Conservation (phyloP, 2,888 invertebrate species). For the Acronicta alni region DNA sequence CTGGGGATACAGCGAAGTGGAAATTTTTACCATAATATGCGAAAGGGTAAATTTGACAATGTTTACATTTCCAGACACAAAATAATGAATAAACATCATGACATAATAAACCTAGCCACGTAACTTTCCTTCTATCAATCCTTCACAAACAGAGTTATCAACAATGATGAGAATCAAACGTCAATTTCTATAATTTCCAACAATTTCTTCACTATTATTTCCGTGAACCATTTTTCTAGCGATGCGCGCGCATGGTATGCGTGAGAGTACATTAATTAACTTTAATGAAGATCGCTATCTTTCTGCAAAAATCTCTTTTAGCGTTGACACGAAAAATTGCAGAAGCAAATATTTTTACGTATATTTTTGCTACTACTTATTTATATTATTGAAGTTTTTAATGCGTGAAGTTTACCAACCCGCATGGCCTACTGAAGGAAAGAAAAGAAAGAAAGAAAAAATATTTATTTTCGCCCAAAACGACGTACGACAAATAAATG, state of each 20-base stretch:
- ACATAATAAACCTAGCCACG: not conserved
- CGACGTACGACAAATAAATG: no score
- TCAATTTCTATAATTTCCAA: constrained; percentile 48
- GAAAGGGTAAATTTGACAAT: no score
- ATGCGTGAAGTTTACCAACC: no score
- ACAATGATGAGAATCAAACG: constrained; percentile 50
- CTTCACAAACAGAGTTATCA: not conserved
- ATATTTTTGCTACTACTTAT: no score
- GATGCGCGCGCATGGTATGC: constrained; percentile 13
- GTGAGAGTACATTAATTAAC: constrained; percentile 34
- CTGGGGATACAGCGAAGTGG: no score
- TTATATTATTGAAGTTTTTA: no score
- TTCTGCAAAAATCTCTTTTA: constrained; percentile 7
- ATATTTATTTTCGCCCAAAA: no score
- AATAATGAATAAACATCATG: not conserved
- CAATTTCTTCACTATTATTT: constrained; percentile 45
- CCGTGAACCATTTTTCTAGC: constrained; percentile 43
- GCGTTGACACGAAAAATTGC: not conserved
- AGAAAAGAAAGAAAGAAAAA: no score
- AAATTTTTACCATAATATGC: no score
- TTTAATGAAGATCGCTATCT: constrained; percentile 26
- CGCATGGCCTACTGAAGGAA: no score
- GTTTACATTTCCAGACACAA: no score
- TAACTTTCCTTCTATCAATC: not conserved
- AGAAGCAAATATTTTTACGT: not conserved